Evolutionary conservation across 2,888 invertebrate genomes (phyloP).

Genomic region (Phyllotreta cruciferae): DNA sequence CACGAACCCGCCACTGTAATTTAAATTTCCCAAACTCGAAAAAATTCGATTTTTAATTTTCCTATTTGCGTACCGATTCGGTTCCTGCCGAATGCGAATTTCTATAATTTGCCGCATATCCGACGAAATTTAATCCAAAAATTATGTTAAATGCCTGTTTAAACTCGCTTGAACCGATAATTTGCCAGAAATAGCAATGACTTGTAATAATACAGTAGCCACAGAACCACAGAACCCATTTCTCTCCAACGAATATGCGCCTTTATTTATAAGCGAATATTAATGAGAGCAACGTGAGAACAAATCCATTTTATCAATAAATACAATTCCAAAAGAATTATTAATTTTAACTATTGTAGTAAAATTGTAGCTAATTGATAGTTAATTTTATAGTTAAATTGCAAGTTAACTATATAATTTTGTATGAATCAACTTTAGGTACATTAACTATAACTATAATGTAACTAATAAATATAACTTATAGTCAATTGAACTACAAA

Average conservation of each 20-base stretch:
- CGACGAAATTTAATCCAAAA: constrained; percentile 37
- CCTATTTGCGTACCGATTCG: constrained; percentile 32
- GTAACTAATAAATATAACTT: too few species aligned
- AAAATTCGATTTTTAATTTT: constrained; percentile 30
- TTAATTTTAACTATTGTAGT: too few species aligned
- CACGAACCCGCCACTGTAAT: not conserved
- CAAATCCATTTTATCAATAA: not conserved
- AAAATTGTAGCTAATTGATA: not conserved
- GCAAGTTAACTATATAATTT: too few species aligned
- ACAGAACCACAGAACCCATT: constrained; percentile 12
- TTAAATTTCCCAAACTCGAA: not conserved
- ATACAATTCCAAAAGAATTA: not conserved
- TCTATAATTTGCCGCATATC: constrained; percentile 35
- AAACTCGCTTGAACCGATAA: constrained; percentile 50
- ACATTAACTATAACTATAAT: too few species aligned
- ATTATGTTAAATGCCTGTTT: constrained; percentile 54
- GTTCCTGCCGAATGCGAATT: constrained; percentile 28
- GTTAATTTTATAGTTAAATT: too few species aligned
- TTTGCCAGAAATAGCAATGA: constrained; percentile 52
- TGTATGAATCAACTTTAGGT: too few species aligned
- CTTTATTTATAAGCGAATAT: constrained; percentile 35
- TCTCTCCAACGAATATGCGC: constrained; percentile 25
- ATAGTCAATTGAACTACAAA: too few species aligned
- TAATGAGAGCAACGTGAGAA: not conserved
- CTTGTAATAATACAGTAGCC: constrained; percentile 55